Evolutionary conservation across 1,140 invertebrate genomes (phyloP), one percentile per base, ranked within the genome.

Genomic region (Drosophila grimshawi): DNA sequence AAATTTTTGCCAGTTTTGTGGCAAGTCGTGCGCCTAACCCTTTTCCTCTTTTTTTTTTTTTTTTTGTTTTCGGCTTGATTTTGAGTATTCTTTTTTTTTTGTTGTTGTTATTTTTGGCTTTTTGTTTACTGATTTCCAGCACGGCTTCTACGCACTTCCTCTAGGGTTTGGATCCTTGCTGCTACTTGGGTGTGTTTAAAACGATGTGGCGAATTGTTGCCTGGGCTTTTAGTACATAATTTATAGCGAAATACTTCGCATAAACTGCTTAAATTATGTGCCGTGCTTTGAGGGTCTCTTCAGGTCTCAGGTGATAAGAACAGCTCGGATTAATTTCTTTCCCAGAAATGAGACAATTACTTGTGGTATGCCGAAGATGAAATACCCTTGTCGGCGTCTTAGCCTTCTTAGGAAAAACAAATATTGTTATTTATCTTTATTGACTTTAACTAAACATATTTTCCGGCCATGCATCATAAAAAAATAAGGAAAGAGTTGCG

Each of bases 211-310:
- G 83, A 88, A 71, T 88, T 80, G 73, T 66, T 61, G 76, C 51
- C 67, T 57, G 46, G 68, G 85, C 83, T 83, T 74, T 86, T 88
- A 88, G 76, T 86, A 83, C 85, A 88, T 89, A 83, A 89, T 88
- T 89, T 89, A 88, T 89, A 71, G 63, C 52, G 19, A 70, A 74
- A 78, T 76, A 72, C 67, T 64, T 59, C 41, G 76, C 80, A 86
- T 86, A 86, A 86, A 88, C 59, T 77, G 85, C 77, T 89, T 88
- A 83, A 83, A 83, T 80, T 89, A 88, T 88, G 80, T 79, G 82
- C 48, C 59, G 76, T 51, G 37, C 62, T 41, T 41, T 51, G 29
- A 61, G 43, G 32, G 35, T 30, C 41, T 55, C 4, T 3, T n/a
- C 19, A 39, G 56, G 39, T 48, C 57, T 69, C 65, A 46, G 66